Conservation (phyloP, 1,140 invertebrate genomes). For the Calliopsis andreniformis region DNA sequence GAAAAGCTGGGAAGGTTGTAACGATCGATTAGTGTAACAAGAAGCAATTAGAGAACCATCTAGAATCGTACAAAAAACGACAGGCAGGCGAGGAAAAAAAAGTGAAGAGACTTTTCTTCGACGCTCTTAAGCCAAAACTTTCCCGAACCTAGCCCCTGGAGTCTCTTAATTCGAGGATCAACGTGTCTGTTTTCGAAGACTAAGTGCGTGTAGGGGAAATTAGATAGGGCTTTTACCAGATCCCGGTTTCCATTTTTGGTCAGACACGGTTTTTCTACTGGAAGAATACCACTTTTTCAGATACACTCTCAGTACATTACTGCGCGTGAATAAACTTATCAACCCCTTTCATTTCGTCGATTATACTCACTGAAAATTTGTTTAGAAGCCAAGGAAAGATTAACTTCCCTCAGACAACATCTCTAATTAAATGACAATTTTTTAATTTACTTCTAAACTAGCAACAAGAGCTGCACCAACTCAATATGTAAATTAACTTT, state of each 20-base stretch:
- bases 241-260: constrained; percentile 22
- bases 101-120: constrained; percentile 43
- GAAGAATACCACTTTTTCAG: no score
- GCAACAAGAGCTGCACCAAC: no score
- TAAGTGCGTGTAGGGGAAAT: constrained; percentile 46
- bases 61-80: constrained; percentile 24
- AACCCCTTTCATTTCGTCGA: no score
- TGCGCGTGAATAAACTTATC: no score
- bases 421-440: no score
- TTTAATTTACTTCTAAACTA: no score
- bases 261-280: background rate
- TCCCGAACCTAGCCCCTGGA: constrained; percentile 35
- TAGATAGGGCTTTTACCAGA: constrained; percentile 29
- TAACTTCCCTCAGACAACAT: no score
- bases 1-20: background rate
- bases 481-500: no score
- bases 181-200: constrained; percentile 56
- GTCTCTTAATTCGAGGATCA: constrained; percentile 62
- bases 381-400: no score
- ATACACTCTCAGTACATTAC: no score
- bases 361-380: no score
- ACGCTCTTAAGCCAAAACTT: constrained; percentile 48
- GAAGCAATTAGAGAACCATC: constrained; percentile 45
- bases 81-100: constrained; percentile 6
- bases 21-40: constrained; percentile 50